These are phyloP conservation scores for Drosophila ficusphila DNA, from an alignment of 1,140 invertebrate species.

Conservation along the genomic window DNA sequence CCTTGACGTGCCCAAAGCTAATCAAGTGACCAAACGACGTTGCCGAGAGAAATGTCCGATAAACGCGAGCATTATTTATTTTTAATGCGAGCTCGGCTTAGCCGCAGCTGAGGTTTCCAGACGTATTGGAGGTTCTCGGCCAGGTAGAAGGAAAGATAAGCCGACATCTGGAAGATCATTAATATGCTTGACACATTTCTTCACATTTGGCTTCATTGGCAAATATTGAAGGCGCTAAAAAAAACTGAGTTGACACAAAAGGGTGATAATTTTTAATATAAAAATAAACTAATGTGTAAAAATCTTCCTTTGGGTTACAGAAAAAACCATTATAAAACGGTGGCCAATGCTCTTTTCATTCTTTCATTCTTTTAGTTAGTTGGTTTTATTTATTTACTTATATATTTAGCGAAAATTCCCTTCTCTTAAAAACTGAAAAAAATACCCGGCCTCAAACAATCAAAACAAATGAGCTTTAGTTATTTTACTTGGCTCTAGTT, in stretches of 20 bases:
- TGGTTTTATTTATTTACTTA: neutral
- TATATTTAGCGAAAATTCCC: neutral
- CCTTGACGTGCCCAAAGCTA: slow-evolving; percentile 37
- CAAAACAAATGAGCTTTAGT: too few relatives aligned
- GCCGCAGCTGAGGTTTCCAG: slow-evolving; percentile 5
- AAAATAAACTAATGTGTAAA: slow-evolving; percentile 4
- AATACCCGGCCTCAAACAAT: too few relatives aligned
- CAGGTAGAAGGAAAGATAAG: slow-evolving; percentile 23
- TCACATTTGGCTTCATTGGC: slow-evolving; percentile 27
- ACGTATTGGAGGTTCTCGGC: neutral
- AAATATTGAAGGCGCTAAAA: slow-evolving; percentile 23
- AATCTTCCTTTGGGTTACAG: neutral
- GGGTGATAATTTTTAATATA: slow-evolving; percentile 31
- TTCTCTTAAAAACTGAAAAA: neutral
- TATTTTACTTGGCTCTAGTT: too few relatives aligned
- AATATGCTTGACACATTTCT: slow-evolving; percentile 66
- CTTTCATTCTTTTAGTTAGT: neutral
- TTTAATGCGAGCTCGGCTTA: slow-evolving; percentile 23
- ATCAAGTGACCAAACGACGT: slow-evolving; percentile 20
- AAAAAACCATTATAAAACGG: neutral
- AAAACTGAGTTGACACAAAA: slow-evolving; percentile 7
- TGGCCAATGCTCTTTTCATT: slow-evolving; percentile 17
- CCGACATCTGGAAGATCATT: slow-evolving; percentile 46
- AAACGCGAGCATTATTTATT: slow-evolving; percentile 63
- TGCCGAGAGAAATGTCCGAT: slow-evolving; percentile 43